Percentiles rank a stretch among this genome's conserved stretches.
Evolutionary conservation across 2,797 vertebrate genomes (phyloP).

Genomic region (Bradypus variegatus): DNA sequence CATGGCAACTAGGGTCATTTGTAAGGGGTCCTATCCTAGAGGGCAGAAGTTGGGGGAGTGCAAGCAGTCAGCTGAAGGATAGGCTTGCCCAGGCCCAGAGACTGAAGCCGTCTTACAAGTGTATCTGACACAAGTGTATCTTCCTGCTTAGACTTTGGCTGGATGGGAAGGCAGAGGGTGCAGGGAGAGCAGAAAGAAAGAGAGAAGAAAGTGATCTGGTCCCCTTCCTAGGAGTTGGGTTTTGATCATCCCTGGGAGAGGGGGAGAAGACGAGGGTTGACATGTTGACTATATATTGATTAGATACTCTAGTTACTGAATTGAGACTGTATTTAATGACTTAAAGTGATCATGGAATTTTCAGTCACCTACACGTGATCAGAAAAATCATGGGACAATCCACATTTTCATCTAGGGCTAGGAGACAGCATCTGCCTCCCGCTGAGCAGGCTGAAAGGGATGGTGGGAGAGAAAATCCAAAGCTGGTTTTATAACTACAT

Average conservation of each 20-base stretch:
- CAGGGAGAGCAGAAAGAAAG: neutral
- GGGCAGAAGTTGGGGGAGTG: neutral
- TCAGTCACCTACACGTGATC: neutral
- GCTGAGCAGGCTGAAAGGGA: neutral
- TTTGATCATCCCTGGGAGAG: rapidly evolving
- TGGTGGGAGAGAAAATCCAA: neutral
- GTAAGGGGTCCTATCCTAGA: neutral
- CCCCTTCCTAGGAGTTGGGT: neutral
- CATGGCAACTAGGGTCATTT: no score
- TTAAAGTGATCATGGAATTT: neutral
- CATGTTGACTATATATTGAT: neutral
- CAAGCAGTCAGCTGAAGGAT: neutral
- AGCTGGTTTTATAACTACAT: neutral
- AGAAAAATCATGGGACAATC: neutral
- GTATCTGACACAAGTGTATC: neutral
- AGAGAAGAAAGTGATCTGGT: neutral
- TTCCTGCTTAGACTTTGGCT: neutral
- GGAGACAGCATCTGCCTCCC: neutral
- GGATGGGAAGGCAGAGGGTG: rapidly evolving
- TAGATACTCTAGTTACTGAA: neutral
- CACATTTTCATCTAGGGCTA: neutral
- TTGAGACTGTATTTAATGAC: neutral
- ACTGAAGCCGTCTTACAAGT: neutral
- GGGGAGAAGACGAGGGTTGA: neutral
- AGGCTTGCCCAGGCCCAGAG: neutral